Base-by-base conservation (phyloP, 2,113 vertebrate genomes). In the Speoplatyrhinus poulsoni region DNA sequence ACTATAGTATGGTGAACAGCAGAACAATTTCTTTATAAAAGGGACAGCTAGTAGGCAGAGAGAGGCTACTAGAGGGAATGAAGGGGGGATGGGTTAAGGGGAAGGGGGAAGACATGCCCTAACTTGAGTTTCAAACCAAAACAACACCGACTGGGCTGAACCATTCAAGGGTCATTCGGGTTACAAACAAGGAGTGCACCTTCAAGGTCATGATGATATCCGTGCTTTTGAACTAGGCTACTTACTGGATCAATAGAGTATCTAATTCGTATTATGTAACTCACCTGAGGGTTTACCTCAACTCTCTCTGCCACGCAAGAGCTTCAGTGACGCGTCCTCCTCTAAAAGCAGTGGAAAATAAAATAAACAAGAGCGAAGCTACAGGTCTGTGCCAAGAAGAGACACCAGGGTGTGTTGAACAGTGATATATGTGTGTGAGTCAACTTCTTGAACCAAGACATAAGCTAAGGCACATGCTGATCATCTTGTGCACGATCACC, bases 371-470 rank as follows among this genome's bases (percentile, higher is more conserved):
- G 64, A 16, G 56, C 52, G 15, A 52, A 64, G 58, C 67, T 56
- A 6, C 16, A 46, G 26, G 36, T 8, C 36, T 41, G 70, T 82
- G 78, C 80, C 81, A 77, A 75, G 26, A 26, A 26, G 26, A 26
- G 69, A 77, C 69, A 60, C 48, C 3, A 17, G 70, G 73, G 74
- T 60, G 75, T 81, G 79, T 79, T 81, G 5, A 41, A 41, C 17
- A 52, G 46, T 87, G 84, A 85, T 81, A 79, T 76, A 85, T 67
- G 53, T 53, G 79, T 57, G 81, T 87, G 85, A 89, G 73, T 88
- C 85, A 87, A 69, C 49, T 61, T 46, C 52, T 11, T 12, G 52
- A 69, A 46, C n/a, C 49, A 57, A 57, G 67, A 62, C 64, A 66
- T 73, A 69, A 75, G 80, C 70, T 69, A 57, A 57, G 67, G 60